Evolutionary conservation across 2,797 vertebrate species (phyloP), one percentile per base, ranked within the genome.

Genomic region (Champsocephalus gunnari): DNA sequence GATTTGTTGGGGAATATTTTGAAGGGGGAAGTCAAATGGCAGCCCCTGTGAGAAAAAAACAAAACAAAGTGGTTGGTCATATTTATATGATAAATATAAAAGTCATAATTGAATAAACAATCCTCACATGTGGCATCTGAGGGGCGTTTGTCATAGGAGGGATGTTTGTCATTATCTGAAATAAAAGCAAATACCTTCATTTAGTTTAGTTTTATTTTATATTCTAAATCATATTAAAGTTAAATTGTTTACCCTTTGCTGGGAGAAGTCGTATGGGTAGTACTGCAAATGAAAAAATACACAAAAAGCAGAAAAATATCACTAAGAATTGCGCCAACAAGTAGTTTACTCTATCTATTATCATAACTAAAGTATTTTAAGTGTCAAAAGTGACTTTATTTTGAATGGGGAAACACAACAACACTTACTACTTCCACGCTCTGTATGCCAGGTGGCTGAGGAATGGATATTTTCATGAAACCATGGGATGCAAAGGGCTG

Each of bases 391-490:
- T 55, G 7, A 44, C 50, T 65, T 17, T 61, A 17, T 70, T 62
- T 28, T 56, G 3, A 10, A 64, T 59, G 13, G 10, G 2, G 1
- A 47, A 38, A 51, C 28, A 67, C 11, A 53, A 9, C 12, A 49
- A 61, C 14, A 93, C 94, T 89, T 87, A 95, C 94, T n/a, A 95
- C 82, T 93, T 95, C 94, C 57, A 95, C 87, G 55, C 94, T 95
- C 79, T 95, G 92, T 85, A 92, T 91, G 60, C 95, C 95, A 1
- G 94, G 92, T 66, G 92, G 90, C 85, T 95, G 94, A 77, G 94
- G 95, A 38, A 95, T 84, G 66, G 94, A 95, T 76, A 93, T 93
- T 77, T 95, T 96, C 64, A 96, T 91, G 60, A 93, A 92, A 9
- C 85, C 94, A 16, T 93, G 92, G 49, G 88, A 70, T 12, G 89